Base-by-base conservation (phyloP, 2,888 invertebrate species). In the Sisyra terminalis region DNA sequence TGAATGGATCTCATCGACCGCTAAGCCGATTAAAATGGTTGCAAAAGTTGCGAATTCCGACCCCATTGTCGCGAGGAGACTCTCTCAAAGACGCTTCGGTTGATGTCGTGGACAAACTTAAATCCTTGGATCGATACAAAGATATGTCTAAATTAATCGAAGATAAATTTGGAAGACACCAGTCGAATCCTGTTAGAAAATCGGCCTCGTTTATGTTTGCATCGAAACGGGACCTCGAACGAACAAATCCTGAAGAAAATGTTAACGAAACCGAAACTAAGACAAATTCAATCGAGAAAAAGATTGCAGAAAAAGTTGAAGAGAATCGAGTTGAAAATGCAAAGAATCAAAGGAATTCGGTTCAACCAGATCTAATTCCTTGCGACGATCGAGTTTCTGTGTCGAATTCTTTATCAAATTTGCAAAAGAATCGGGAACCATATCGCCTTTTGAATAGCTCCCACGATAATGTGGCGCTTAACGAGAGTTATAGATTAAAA, bases 61-160 rank as follows among this genome's bases (percentile, higher is more conserved):
- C 16, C 8, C 14, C 5, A 2, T 37, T 16, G n/a, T 16, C 16
- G 15, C n/a, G 15, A n/a, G 4, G 15, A 8, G 16, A 13, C 15
- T 13, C 14, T 5, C n/a, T 37, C 37, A 37, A 37, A 24, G 24
- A 24, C 24, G 7, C 24, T 24, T 24, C 24, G 5, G 24, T 24
- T 24, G 24, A 24, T 5, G 24, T 24, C 5, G 24, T 3, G 7
- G 24, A 75, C 46, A 78, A 77, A 53, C 72, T 75, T 49, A 72
- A 74, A 59, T 78, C 77, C 46, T 77, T 78, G 57, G 78, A 78
- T 52, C 64, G 78, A 38, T 78, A 78, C 48, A 76, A 77, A 55
- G 78, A 78, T 50, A 78, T 78, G 78, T 71, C 78, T 3, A 78
- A 78, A 54, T 60, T 78, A 44, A 69, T 78, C 47, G 77, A 78